These are phyloP conservation scores for Iselma pallidipennis DNA, from an alignment of 2,888 invertebrate species.

Conservation along the genomic window DNA sequence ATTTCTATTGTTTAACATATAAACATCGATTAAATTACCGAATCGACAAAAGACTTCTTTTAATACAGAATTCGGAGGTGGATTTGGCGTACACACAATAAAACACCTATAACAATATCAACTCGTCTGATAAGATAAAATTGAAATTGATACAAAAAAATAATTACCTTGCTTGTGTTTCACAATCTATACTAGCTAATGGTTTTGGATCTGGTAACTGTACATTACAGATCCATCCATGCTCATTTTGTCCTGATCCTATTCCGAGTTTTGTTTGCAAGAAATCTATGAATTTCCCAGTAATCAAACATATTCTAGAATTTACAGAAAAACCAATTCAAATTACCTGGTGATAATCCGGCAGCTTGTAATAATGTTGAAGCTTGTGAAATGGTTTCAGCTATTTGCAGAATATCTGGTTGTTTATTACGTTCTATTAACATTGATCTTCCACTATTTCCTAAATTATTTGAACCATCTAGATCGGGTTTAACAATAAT, in stretches of 20 bases:
- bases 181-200: slow-evolving; percentile 68
- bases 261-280: slow-evolving; percentile 32
- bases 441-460: slow-evolving; percentile 3
- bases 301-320: not conserved
- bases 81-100: slow-evolving; percentile 64
- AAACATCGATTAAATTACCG: slow-evolving; percentile 88
- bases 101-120: slow-evolving; percentile 59
- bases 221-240: slow-evolving; percentile 61
- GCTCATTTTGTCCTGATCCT: slow-evolving; percentile 14
- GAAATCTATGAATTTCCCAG: slow-evolving; percentile 21
- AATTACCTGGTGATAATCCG: slow-evolving; percentile 49
- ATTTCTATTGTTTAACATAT: slow-evolving; percentile 85
- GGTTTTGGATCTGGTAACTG: slow-evolving; percentile 74
- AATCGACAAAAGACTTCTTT: slow-evolving; percentile 90
- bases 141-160: slow-evolving; percentile 41
- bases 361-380: slow-evolving; percentile 74
- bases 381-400: slow-evolving; percentile 78
- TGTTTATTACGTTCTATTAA: slow-evolving; percentile 46
- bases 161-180: slow-evolving; percentile 64
- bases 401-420: slow-evolving; percentile 68
- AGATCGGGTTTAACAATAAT: slow-evolving; percentile 74
- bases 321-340: not conserved
- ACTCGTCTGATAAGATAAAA: too few relatives aligned
- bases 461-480: slow-evolving; percentile 32
- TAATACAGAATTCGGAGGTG: slow-evolving; percentile 78